Conservation (phyloP, 2,797 vertebrate genomes). For the Alauda arvensis region DNA sequence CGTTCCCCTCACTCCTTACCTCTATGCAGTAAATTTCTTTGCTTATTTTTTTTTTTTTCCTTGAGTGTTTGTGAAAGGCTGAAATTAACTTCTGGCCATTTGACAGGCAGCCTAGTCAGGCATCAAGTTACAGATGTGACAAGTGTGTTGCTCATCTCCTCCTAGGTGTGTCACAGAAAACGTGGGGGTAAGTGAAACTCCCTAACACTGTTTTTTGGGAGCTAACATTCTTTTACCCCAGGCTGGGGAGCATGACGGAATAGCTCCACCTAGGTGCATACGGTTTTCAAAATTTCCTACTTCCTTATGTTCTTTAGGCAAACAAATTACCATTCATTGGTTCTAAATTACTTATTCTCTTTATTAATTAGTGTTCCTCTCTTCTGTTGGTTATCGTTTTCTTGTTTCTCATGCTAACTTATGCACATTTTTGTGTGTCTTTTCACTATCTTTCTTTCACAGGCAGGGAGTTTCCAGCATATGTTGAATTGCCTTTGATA, state of each 20-base stretch:
- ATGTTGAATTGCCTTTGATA: not conserved
- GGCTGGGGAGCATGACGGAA: not conserved
- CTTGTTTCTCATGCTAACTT: not conserved
- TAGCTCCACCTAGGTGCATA: not conserved
- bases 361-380: not conserved
- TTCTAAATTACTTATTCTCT: not conserved
- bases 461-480: not conserved
- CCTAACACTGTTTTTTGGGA: not conserved
- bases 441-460: not conserved
- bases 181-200: not conserved
- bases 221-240: not conserved
- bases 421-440: not conserved
- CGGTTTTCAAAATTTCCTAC: not conserved
- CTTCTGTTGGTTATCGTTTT: not conserved
- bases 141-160: not conserved
- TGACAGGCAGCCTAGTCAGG: not conserved
- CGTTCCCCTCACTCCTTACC: accelerated
- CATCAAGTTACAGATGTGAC: not conserved
- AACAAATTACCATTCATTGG: no score
- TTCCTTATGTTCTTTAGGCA: not conserved
- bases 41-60: not conserved
- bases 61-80: not conserved
- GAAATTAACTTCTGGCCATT: not conserved
- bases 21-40: not conserved
- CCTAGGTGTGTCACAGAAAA: not conserved